A percentile compares a stretch with the other conserved stretches of the same genome.
Conservation (phyloP, 1,140 invertebrate genomes). For the Phymorhynchus buccinoides region DNA sequence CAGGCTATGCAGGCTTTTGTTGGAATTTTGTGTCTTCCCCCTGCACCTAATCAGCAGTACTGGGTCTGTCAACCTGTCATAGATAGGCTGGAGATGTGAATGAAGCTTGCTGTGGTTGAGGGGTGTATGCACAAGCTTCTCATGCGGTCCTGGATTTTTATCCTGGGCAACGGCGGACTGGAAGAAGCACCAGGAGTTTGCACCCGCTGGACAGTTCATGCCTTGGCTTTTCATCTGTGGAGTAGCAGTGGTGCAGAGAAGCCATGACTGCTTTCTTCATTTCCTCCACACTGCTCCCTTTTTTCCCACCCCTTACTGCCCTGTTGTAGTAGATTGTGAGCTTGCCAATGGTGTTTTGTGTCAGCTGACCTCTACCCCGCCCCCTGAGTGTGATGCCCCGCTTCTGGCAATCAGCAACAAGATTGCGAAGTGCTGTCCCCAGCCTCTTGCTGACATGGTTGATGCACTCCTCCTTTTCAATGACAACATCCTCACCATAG, state of each 20-base stretch:
- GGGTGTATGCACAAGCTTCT: constrained; percentile 1
- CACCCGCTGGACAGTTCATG: constrained; percentile 29
- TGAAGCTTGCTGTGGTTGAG: not conserved
- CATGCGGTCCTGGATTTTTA: not conserved
- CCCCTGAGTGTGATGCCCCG: constrained; percentile 21
- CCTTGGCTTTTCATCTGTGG: constrained; percentile 19
- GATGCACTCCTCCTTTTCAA: constrained; percentile 40
- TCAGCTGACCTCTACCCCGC: constrained; percentile 25
- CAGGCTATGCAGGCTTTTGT: not conserved
- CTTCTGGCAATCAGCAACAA: constrained; percentile 29
- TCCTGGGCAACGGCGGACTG: not conserved
- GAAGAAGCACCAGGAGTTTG: constrained; percentile 34
- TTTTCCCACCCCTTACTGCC: constrained; percentile 16
- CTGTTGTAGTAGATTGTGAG: constrained; percentile 31
- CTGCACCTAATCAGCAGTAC: not conserved
- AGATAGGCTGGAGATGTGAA: not conserved
- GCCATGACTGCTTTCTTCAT: constrained; percentile 33
- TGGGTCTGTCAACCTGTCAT: not conserved
- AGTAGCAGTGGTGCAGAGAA: constrained; percentile 17
- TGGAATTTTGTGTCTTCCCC: not conserved
- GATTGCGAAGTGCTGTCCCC: constrained; percentile 33
- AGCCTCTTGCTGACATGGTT: constrained; percentile 38
- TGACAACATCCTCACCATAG: constrained; percentile 12
- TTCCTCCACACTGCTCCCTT: not conserved
- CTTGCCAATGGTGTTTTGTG: constrained; percentile 19